Base-by-base conservation (phyloP, 1,140 invertebrate genomes). In the Brachionus sp. region DNA sequence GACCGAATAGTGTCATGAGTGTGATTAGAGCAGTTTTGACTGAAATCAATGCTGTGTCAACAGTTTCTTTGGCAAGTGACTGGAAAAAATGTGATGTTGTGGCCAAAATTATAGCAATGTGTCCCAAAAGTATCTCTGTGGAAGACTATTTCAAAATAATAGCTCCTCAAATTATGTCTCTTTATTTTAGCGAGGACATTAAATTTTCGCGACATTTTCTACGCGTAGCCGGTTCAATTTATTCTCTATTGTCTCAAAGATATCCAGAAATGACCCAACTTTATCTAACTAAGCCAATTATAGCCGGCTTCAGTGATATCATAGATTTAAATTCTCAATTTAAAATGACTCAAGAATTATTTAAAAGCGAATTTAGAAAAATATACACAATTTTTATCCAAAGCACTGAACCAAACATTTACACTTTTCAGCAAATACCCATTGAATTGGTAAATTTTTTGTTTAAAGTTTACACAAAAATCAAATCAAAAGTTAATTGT, bases 41-140 rank as follows among this genome's bases (percentile, higher is more conserved):
- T 88, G 91, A 85, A 90, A 87, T 80, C 90, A 91, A 19, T 88
- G 90, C 84, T 85, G 80, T 33, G 16, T 13, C 39, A 9, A 75
- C 13, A 16, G 77, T 66, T 12, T 46, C 29, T 9, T 7, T 50
- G 25, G 62, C 83, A 23, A 35, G 78, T 85, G 85, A 92, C 84
- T 93, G 92, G 92, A 90, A 91, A 85, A 92, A 92, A 83, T 87
- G 85, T 86, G 86, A 87, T 77, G 85, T 85, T 46, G 89, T 93
- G 83, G 91, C 91, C 39, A 91, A 90, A 88, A 89, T 93, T 77
- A 90, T 93, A 83, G 87, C 90, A 50, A 88, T 88, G 57, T 91
- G 91, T 82, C 91, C 91, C 85, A 84, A 82, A 35, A 89, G 89
- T 46, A 86, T 84, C 77, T 85, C 88, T 66, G 70, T 88, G 46